These are phyloP conservation scores for Boloria euphrosyne DNA, from an alignment of 2,888 invertebrate species.

Conservation along the genomic window DNA sequence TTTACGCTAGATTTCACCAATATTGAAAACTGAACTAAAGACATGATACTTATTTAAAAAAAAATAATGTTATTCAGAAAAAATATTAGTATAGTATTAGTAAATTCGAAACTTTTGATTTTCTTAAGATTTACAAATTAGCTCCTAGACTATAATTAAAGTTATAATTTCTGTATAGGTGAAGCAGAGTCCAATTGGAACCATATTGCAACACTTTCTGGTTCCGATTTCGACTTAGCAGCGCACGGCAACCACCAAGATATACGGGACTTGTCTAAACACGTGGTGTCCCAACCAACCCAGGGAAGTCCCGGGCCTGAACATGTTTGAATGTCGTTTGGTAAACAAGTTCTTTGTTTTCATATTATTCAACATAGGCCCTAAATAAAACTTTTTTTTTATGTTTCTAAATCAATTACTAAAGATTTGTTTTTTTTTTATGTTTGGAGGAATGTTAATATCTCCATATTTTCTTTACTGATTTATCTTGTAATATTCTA, in stretches of 20 bases:
- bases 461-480: too few relatives aligned
- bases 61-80: too few relatives aligned
- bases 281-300: constrained; percentile 52
- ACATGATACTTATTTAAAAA: neutral
- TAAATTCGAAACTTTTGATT: too few relatives aligned
- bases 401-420: too few relatives aligned
- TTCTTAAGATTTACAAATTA: neutral
- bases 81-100: too few relatives aligned
- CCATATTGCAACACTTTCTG: constrained; percentile 80
- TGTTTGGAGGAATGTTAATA: too few relatives aligned
- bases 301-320: constrained; percentile 52
- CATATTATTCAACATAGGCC: neutral
- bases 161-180: constrained; percentile 10
- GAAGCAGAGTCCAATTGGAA: constrained; percentile 72
- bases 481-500: too few relatives aligned
- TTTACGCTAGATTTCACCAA: too few relatives aligned
- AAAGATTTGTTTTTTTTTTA: too few relatives aligned
- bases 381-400: too few relatives aligned
- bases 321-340: constrained; percentile 48
- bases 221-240: constrained; percentile 85
- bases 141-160: neutral
- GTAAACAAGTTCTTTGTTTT: neutral
- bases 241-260: constrained; percentile 74
- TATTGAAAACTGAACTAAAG: too few relatives aligned
- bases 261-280: constrained; percentile 56